Evolutionary conservation across 2,888 invertebrate species (phyloP).

Genomic region (Chaitophorus viminalis): DNA sequence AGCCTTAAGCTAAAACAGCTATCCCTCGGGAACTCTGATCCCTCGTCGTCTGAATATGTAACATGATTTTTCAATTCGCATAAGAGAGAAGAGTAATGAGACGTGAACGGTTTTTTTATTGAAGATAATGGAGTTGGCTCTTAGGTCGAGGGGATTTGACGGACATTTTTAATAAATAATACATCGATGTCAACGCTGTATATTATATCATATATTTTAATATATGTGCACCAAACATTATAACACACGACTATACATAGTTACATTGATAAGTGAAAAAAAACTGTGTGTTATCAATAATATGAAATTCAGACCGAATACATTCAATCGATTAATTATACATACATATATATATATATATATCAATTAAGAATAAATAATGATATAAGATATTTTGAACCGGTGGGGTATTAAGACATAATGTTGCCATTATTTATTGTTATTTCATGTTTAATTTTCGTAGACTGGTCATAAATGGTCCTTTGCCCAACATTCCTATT

Average conservation of each 20-base stretch:
- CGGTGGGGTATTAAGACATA: too few species aligned
- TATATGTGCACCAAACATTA: too few species aligned
- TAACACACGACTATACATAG: too few species aligned
- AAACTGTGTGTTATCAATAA: not conserved
- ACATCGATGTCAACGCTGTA: not conserved
- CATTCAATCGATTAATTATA: not conserved
- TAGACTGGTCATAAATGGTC: not conserved
- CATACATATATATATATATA: too few species aligned
- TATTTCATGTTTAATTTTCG: not conserved
- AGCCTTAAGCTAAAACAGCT: not conserved
- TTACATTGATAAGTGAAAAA: not conserved
- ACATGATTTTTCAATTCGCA: not conserved
- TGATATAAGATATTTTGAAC: not conserved
- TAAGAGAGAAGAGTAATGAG: constrained; percentile 3
- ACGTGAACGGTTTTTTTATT: constrained; percentile 10
- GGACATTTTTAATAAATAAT: not conserved
- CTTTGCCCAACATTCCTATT: not conserved
- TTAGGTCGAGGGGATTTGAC: not conserved
- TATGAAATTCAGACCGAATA: not conserved
- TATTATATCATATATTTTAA: not conserved
- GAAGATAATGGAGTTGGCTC: not conserved
- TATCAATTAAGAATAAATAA: too few species aligned
- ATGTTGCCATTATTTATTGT: not conserved
- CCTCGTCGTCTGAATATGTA: not conserved
- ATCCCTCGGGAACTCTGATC: not conserved